Evolutionary conservation across 1,140 invertebrate species (phyloP).

Genomic region (Lasioglossum baleicum): DNA sequence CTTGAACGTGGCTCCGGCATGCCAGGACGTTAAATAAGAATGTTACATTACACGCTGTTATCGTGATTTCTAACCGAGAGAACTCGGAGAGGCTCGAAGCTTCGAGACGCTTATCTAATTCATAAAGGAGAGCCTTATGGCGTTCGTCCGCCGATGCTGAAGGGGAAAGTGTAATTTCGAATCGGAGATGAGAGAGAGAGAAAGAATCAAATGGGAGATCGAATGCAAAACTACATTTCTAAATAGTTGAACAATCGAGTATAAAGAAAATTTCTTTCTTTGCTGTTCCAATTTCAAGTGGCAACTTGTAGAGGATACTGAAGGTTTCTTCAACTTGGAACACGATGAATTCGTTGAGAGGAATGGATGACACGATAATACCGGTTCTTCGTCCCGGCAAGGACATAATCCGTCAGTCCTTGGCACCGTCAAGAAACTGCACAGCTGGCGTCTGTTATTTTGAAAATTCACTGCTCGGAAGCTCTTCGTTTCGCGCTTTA

Average conservation of each 20-base stretch:
- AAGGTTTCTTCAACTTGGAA: slow-evolving; percentile 46
- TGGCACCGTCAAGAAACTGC: slow-evolving; percentile 30
- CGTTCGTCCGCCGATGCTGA: not conserved
- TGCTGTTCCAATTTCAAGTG: too few relatives aligned
- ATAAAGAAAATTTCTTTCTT: too few relatives aligned
- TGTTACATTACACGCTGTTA: not conserved
- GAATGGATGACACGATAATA: slow-evolving; percentile 49
- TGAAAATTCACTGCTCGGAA: slow-evolving; percentile 22
- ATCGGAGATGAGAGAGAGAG: too few relatives aligned
- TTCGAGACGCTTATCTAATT: not conserved
- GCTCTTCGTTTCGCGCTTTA: slow-evolving; percentile 34
- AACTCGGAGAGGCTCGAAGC: not conserved
- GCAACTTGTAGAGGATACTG: not conserved
- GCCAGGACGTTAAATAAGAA: not conserved
- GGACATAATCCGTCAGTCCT: slow-evolving; percentile 42
- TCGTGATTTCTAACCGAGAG: not conserved
- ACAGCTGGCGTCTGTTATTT: slow-evolving; percentile 31
- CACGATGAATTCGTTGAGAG: slow-evolving; percentile 44
- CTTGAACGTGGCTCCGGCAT: not conserved
- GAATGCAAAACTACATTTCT: too few relatives aligned
- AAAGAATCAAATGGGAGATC: too few relatives aligned
- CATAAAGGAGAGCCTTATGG: not conserved
- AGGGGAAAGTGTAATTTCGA: not conserved
- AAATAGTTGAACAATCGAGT: too few relatives aligned
- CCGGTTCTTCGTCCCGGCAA: slow-evolving; percentile 25